Base-by-base conservation (phyloP, 2,113 vertebrate species). In the Hyperopisus bebe region DNA sequence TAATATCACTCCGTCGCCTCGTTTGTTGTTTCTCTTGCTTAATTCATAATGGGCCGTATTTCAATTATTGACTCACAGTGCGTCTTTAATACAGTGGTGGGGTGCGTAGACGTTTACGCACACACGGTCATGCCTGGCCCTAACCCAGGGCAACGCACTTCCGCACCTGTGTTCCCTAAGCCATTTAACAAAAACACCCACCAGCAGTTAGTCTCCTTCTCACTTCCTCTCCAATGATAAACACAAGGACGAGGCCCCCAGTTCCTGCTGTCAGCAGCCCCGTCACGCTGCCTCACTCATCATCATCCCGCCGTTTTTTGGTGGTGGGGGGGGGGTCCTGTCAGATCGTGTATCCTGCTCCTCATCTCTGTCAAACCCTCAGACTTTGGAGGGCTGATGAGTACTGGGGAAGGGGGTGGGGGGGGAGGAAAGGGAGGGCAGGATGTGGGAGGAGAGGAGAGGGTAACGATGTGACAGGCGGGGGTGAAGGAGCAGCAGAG, bases 201-300 rank as follows among this genome's bases (percentile, higher is more conserved):
- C 62, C 5, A 91, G 86, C 90, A 91, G 94, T 94, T 92, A 91
- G 92, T 95, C 93, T 92, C 91, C 92, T 94, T 95, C 89, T 95
- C 94, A 95, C 95, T 93, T 92, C 90, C 88, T 77, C 35, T 84
- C 50, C 90, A 51, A 90, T 95, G 95, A 95, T 93, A 90, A 93
- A 95, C 93, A 91, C 95, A 95, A 95, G 94, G 94, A 95, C 94
- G 48, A 92, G 89, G 86, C 91, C 80, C 90, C 91, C 92, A n/a
- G 90, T 95, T 94, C 91, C 88, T 86, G 90, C 90, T 92, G 92
- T 94, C 92, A 93, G 91, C 92, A 90, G 87, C 92, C 91, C 89
- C 82, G 91, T 91, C 91, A 89, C 62, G 88, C 88, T 91, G 91
- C 91, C 93, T 93, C 92, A 93, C 91, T 92, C 92, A 95, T 91